These are phyloP conservation scores for Thymelicus lineola DNA, from an alignment of 2,888 invertebrate species.

Conservation along the genomic window DNA sequence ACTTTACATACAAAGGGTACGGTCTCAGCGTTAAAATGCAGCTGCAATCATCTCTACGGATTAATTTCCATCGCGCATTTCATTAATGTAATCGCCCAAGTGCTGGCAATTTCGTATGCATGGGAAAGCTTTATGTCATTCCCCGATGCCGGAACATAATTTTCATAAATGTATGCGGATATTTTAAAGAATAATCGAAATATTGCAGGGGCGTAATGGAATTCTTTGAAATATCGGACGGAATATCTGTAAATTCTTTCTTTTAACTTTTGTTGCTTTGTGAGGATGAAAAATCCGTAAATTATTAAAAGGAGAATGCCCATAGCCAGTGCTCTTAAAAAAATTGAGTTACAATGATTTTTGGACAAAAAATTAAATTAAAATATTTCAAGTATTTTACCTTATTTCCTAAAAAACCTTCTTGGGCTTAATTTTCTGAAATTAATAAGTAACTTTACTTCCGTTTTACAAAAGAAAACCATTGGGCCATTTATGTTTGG, in stretches of 20 bases:
- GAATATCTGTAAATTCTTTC: neutral
- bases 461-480: too few relatives aligned
- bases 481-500: too few relatives aligned
- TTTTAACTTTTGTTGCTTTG: neutral
- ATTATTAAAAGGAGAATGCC: too few relatives aligned
- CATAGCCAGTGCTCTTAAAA: too few relatives aligned
- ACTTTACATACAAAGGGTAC: conserved; percentile 26
- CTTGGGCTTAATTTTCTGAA: too few relatives aligned
- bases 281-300: too few relatives aligned
- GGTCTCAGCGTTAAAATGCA: conserved; percentile 18
- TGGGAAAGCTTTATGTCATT: conserved; percentile 5
- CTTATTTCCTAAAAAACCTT: too few relatives aligned
- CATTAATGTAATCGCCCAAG: conserved; percentile 24
- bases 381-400: too few relatives aligned
- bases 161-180: conserved; percentile 8
- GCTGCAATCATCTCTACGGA: conserved; percentile 20
- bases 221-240: neutral
- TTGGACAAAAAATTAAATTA: too few relatives aligned
- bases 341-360: too few relatives aligned
- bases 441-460: too few relatives aligned
- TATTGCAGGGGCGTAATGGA: conserved; percentile 8
- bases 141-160: neutral
- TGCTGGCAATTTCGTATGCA: conserved; percentile 20
- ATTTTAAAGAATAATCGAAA: conserved; percentile 12
- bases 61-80: conserved; percentile 20